A percentile compares a stretch with the other conserved stretches of the same genome.
Conservation (phyloP, 2,113 vertebrate species). For the Petroica traversi region DNA sequence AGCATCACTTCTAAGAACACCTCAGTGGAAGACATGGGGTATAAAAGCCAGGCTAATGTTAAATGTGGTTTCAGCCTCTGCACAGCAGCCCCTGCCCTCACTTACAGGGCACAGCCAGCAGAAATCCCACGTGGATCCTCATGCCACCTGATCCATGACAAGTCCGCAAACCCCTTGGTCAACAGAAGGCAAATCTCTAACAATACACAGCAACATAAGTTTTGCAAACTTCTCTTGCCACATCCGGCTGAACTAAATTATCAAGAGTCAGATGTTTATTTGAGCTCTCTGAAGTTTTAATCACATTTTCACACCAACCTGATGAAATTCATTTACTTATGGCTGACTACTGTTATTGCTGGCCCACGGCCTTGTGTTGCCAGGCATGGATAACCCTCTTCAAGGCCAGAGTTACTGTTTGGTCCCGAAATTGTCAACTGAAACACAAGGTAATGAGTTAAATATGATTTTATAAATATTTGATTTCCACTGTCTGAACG, state of each 20-base stretch:
- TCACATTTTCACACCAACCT: not conserved
- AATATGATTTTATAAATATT: constrained; percentile 48
- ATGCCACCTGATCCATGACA: not conserved
- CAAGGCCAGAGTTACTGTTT: not conserved
- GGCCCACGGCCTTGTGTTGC: not conserved
- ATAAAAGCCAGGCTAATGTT: not conserved
- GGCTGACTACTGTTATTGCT: not conserved
- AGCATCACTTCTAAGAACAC: not conserved
- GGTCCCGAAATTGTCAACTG: not conserved
- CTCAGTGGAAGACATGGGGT: accelerated
- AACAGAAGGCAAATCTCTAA: not conserved
- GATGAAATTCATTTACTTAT: not conserved
- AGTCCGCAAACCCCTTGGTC: not conserved
- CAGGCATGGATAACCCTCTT: not conserved
- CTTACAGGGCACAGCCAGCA: accelerated
- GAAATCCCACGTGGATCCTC: not conserved
- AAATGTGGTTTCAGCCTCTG: not conserved
- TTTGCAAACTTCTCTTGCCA: constrained; percentile 1
- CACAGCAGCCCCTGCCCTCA: not conserved
- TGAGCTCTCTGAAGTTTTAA: constrained; percentile 27
- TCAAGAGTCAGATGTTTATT: not conserved
- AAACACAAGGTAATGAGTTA: constrained; percentile 25
- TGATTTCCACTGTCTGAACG: not conserved
- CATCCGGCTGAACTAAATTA: not conserved
- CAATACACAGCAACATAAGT: not conserved